Evolutionary conservation across 2,888 invertebrate genomes (phyloP), one percentile per base, ranked within the genome.

Genomic region (Parnassius smintheus): DNA sequence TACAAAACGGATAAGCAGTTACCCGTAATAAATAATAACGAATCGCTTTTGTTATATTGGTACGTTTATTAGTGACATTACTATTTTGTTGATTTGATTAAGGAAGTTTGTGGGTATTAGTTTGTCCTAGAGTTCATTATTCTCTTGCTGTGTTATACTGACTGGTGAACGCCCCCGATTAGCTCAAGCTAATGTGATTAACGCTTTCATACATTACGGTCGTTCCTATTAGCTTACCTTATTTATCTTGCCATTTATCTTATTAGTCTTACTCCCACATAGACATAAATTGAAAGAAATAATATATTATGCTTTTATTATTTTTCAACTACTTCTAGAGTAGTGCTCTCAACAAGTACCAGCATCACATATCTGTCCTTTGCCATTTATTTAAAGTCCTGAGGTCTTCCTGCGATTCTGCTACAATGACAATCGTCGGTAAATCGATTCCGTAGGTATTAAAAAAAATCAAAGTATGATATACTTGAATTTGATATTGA

Each of bases 1-100:
- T 48, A 42, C 46, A 18, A 48, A 41, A 46, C 13, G 22, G 41
- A 59, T 52, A 54, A 52, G 25, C 10, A 25, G 11, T 53, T 46
- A 9, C n/a, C 41, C 12, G 12, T 41, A 59, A 59, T 41, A 46
- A 53, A 54, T 58, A 58, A 58, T 9, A 44, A 44, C 22, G n/a
- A 49, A 56, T 56, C 44, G 25, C 18, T 10, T 9, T 58, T 45
- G 45, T 45, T 52, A 13, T 7, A 11, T 57, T 56, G 2, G 8
- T 52, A 41, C n/a, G 9, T 52, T 50, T 50, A 57, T 57, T 13
- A 11, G 41, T 11, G 11, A 50, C 11, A 50, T 60, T 49, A 49
- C 42, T 25, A n/a, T 59, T 50, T 44, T 50, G 59, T 55, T 56
- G 50, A 25, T 56, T 25, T 61, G 35, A 48, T 59, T 18, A 59